Conservation (phyloP, 1,140 invertebrate genomes). For the Lanistes nyassanus region DNA sequence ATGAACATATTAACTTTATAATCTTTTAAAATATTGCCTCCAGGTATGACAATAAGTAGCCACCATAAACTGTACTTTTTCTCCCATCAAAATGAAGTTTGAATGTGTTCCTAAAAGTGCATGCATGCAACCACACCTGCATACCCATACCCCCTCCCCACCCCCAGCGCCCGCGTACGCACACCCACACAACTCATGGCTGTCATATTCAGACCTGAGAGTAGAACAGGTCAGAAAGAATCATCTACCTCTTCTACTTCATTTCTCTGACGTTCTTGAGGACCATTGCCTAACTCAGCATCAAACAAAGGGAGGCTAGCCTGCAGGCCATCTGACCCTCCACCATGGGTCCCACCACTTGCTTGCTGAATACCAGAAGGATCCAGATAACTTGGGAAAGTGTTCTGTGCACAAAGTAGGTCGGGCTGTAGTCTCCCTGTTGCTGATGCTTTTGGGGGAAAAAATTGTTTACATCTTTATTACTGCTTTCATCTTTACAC, state of each 20-base stretch:
- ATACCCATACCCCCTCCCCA: no score
- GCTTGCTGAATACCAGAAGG: slow-evolving; percentile 36
- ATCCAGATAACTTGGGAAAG: slow-evolving; percentile 52
- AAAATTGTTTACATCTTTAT: background rate
- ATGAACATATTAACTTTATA: no score
- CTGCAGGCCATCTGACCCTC: background rate
- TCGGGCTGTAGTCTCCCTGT: slow-evolving; percentile 45
- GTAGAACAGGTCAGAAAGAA: background rate
- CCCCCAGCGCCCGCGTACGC: no score
- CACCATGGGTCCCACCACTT: background rate
- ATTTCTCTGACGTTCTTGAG: background rate
- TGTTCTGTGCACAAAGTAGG: slow-evolving; percentile 57
- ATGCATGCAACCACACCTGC: no score
- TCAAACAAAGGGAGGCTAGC: slow-evolving; percentile 2
- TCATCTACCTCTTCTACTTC: slow-evolving; percentile 4
- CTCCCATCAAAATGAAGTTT: no score
- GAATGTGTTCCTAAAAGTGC: no score
- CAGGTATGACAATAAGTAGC: no score
- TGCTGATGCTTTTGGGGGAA: slow-evolving; percentile 28
- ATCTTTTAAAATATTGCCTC: no score
- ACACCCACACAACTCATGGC: no score
- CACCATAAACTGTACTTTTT: no score
- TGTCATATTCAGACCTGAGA: background rate
- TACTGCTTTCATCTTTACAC: background rate
- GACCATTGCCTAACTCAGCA: slow-evolving; percentile 15